These are phyloP conservation scores for Phalanger gymnotis DNA, from an alignment of 2,797 vertebrate genomes.

Conservation along the genomic window DNA sequence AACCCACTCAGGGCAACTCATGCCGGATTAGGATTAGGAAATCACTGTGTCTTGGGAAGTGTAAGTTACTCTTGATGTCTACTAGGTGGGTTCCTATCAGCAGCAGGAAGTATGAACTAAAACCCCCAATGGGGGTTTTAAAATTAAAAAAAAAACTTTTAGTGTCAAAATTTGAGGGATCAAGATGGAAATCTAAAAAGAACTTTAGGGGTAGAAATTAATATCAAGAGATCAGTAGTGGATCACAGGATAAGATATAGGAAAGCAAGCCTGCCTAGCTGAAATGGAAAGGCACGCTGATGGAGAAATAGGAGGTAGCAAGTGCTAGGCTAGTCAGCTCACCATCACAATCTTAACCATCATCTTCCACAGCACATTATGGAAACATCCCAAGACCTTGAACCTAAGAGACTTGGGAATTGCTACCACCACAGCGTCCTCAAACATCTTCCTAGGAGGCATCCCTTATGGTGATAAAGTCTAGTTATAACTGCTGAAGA, in stretches of 20 bases:
- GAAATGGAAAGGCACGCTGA: not conserved
- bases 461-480: not conserved
- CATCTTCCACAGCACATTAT: not conserved
- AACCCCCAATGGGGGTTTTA: not conserved
- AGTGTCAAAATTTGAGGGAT: not conserved
- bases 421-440: not conserved
- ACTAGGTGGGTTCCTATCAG: not conserved
- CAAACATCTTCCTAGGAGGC: not conserved
- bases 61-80: not conserved
- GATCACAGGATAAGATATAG: not conserved
- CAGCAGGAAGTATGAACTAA: not conserved
- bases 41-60: not conserved
- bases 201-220: not conserved
- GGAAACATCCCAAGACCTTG: not conserved
- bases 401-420: not conserved
- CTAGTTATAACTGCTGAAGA: not conserved
- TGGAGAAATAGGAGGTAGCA: not conserved
- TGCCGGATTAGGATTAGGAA: not conserved
- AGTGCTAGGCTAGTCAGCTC: not conserved
- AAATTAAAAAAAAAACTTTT: not conserved
- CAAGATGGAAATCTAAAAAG: not conserved
- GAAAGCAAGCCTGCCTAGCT: not conserved
- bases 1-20: no score
- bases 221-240: not conserved
- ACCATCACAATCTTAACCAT: not conserved